Conservation (phyloP, 2,113 vertebrate species). For the Colinus virginianus region DNA sequence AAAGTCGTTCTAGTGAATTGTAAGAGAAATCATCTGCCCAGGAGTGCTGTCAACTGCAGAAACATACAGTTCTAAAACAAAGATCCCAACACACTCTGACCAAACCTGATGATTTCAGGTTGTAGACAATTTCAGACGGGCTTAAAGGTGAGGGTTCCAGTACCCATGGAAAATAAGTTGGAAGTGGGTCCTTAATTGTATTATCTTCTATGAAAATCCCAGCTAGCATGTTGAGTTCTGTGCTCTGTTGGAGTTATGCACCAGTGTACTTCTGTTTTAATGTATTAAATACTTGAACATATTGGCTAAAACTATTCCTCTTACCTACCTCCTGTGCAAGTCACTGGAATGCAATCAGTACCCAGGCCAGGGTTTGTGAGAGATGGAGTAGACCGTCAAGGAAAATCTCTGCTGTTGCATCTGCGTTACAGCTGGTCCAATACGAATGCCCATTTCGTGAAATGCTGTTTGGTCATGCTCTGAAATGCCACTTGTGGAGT, state of each 20-base stretch:
- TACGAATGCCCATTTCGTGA: background rate
- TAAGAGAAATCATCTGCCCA: conserved; percentile 66
- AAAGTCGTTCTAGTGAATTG: conserved; percentile 70
- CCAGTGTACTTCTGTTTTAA: background rate
- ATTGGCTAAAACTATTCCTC: background rate
- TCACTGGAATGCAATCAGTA: background rate
- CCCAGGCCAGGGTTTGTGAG: background rate
- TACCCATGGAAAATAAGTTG: background rate
- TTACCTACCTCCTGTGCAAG: background rate
- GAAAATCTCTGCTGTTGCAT: background rate
- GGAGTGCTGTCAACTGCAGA: conserved; percentile 20
- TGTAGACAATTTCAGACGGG: background rate
- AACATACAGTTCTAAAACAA: conserved; percentile 31
- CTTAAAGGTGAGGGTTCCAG: rapidly evolving
- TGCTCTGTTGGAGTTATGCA: background rate
- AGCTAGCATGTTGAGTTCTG: background rate
- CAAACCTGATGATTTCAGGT: background rate
- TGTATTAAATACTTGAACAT: background rate
- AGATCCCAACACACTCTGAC: background rate
- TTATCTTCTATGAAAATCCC: background rate
- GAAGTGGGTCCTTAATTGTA: background rate
- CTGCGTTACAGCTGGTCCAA: background rate
- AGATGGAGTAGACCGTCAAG: background rate
- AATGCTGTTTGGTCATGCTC: background rate
- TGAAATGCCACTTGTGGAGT: background rate